Percentiles rank a stretch among this genome's conserved stretches.
Conservation (phyloP, 2,113 vertebrate genomes). For the Corydoras maculifer region DNA sequence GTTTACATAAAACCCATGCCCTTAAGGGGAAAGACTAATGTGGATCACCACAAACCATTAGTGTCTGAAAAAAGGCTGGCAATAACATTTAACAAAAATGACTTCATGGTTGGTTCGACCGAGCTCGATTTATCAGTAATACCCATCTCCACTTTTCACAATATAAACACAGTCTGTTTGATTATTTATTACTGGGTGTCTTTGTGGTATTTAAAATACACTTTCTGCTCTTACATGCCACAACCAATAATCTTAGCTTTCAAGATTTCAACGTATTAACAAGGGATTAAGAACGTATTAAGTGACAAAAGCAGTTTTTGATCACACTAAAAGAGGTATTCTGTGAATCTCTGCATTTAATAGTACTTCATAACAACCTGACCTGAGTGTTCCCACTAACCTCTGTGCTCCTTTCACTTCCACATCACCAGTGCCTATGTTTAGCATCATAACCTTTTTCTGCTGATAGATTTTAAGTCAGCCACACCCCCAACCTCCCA, state of each 20-base stretch:
- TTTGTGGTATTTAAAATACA: slow-evolving; percentile 27
- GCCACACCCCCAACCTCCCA: slow-evolving; percentile 1
- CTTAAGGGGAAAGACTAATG: slow-evolving; percentile 27
- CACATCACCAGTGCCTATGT: slow-evolving; percentile 30
- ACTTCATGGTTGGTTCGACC: slow-evolving; percentile 21
- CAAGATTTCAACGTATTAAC: slow-evolving; percentile 10
- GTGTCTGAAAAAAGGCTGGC: slow-evolving; percentile 23
- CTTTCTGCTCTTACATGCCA: slow-evolving; percentile 27
- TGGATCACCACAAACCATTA: slow-evolving; percentile 27
- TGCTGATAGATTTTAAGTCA: slow-evolving; percentile 21
- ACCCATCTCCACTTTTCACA: slow-evolving; percentile 10
- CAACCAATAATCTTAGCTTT: slow-evolving; percentile 41
- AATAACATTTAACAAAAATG: slow-evolving; percentile 35
- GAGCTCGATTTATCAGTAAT: slow-evolving; percentile 29
- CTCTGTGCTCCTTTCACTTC: slow-evolving; percentile 27
- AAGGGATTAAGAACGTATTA: slow-evolving; percentile 30
- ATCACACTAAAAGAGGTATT: slow-evolving; percentile 21
- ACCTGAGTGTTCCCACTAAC: slow-evolving; percentile 34
- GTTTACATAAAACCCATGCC: slow-evolving; percentile 23
- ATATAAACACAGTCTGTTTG: slow-evolving; percentile 20
- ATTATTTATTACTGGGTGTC: slow-evolving; percentile 36
- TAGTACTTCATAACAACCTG: slow-evolving; percentile 27
- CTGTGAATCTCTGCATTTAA: slow-evolving; percentile 30
- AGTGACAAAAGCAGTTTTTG: slow-evolving; percentile 22
- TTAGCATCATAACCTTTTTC: slow-evolving; percentile 40